Conservation (phyloP, 2,888 invertebrate species). For the Cheilosia scutellata region DNA sequence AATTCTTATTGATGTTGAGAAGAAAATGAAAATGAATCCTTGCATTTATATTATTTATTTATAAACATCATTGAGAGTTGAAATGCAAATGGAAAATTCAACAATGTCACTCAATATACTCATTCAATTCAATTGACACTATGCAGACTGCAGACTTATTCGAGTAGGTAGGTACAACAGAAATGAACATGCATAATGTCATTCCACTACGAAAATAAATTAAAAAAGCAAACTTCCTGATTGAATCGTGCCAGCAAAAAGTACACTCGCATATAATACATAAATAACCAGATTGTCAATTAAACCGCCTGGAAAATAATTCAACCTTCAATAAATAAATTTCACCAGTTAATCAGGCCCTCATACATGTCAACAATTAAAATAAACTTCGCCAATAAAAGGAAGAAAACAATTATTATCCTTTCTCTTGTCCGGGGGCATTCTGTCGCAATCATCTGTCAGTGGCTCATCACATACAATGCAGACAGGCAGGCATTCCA, state of each 20-base stretch:
- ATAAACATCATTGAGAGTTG: no score
- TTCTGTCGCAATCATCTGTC: conserved; percentile 66
- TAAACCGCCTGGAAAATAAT: conserved; percentile 34
- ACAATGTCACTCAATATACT: no score
- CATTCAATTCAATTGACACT: no score
- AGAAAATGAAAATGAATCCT: no score
- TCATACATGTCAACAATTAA: conserved; percentile 75
- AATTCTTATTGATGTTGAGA: no score
- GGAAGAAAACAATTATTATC: conserved; percentile 73
- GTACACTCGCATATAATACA: not conserved
- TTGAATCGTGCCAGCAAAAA: conserved; percentile 55
- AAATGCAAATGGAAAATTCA: no score
- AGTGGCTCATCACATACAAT: conserved; percentile 53
- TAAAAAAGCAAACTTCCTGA: conserved; percentile 20
- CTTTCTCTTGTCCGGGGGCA: conserved; percentile 44
- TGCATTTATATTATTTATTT: no score
- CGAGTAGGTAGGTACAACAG: not conserved
- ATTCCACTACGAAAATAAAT: not conserved
- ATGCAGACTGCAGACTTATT: no score
- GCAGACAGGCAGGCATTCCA: not conserved
- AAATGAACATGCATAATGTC: not conserved
- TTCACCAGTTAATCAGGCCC: conserved; percentile 70
- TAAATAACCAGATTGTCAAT: conserved; percentile 49
- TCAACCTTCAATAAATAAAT: conserved; percentile 61
- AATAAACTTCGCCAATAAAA: conserved; percentile 67